Base-by-base conservation (phyloP, 1,140 invertebrate species). In the Zaprionus inermis region DNA sequence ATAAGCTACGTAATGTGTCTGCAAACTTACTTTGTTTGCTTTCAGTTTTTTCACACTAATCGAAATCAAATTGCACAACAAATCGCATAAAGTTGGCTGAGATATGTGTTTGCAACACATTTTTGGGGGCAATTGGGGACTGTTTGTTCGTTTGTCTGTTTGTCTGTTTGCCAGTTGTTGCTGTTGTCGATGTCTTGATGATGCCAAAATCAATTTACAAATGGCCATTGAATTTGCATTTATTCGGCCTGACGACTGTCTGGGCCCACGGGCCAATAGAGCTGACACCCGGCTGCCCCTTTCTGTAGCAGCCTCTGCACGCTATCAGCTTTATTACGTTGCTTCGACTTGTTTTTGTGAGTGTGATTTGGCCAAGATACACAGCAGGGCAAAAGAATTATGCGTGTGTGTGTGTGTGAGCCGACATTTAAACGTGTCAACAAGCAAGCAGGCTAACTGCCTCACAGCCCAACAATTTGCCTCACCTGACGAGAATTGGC, bases 381-480 rank as follows among this genome's bases (percentile, higher is more conserved):
- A 60, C n/a, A n/a, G n/a, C 65, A 68, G 60, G 30, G 52, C 30
- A 56, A 64, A 64, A 20, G 34, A 24, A 54, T 55, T 34, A 54
- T 51, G 20, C 22, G 49, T 22, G 32, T 56, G 24, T 63, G 41
- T 55, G 46, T 79, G 57, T 82, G 76, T 79, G 76, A 88, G 69
- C 63, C 71, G 66, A 64, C 79, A 82, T 77, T 84, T 83, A 88
- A 86, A 86, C 83, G 82, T 86, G 83, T 86, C 83, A 86, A 89
- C 83, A 85, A 88, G 69, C 82, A 89, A 74, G 73, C 73, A 80
- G 78, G 76, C 68, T 78, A 81, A 81, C 74, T 85, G 67, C 55
- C 24, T 28, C 30, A 32, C 78, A 81, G 76, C 30, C 32, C 55
- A 24, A 59, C 63, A 56, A 56, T 38, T 36, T 44, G 11, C 11